phyloP scores from a whole-genome alignment of 2,888 invertebrate genomes.

The Nysson spinosus region DNA sequence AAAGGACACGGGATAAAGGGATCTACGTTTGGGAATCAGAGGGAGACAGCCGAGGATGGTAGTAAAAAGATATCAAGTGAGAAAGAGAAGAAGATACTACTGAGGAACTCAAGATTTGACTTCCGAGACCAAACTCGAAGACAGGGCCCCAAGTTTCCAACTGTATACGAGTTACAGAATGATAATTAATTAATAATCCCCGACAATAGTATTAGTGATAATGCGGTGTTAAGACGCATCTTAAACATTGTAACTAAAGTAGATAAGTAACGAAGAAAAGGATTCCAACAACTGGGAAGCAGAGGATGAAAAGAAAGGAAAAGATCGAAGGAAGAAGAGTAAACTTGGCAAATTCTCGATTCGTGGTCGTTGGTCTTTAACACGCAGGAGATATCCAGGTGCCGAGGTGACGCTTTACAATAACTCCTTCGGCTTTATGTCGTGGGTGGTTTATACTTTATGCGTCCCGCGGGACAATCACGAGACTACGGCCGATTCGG shows the following conservation, averaged over 20 bases:
- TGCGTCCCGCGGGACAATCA: constrained; percentile 68
- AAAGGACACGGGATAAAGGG: constrained; percentile 19
- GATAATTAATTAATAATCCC: no score
- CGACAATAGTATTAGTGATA: no score
- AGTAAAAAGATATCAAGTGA: neutral
- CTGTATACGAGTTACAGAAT: no score
- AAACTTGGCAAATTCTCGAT: constrained; percentile 54
- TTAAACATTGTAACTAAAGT: constrained; percentile 29
- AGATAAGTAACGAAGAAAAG: constrained; percentile 11
- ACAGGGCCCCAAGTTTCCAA: no score
- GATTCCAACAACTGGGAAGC: neutral
- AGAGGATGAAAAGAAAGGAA: neutral
- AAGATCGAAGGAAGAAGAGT: constrained; percentile 4
- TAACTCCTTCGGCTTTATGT: constrained; percentile 73
- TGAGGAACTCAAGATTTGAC: no score
- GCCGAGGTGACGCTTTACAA: constrained; percentile 70
- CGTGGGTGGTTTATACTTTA: constrained; percentile 73
- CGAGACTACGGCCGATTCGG: constrained; percentile 61
- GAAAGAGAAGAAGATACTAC: constrained; percentile 2
- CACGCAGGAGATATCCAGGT: constrained; percentile 61
- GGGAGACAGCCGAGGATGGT: neutral
- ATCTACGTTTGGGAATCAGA: constrained; percentile 4
- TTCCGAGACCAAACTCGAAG: no score
- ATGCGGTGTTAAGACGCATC: no score
- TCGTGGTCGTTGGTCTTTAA: constrained; percentile 40